Base-by-base conservation (phyloP, 1,140 invertebrate genomes). In the Drosophila subpulchrella region DNA sequence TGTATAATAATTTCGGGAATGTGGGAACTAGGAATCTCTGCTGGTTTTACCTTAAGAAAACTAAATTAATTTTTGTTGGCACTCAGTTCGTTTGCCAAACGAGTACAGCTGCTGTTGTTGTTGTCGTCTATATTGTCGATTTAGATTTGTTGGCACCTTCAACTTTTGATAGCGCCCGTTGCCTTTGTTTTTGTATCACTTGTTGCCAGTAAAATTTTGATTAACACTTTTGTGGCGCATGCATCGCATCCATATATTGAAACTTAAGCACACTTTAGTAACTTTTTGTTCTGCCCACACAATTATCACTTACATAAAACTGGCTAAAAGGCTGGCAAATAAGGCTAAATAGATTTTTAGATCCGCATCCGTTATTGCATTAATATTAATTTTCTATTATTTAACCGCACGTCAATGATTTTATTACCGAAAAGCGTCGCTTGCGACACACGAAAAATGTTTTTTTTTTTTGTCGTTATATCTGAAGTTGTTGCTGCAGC, bases 211-310 rank as follows among this genome's bases (percentile, higher is more conserved):
- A 78, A 75, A 85, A 71, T 63, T 76, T 51, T 75, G 82, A 85
- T 86, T 85, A 86, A 54, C 82, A 85, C 82, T 78, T 81, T 72
- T 50, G 50, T 55, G 67, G 60, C 68, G 79, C 79, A 74, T 82
- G 79, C 56, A 81, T 61, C 24, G 62, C 56, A n/a, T n/a, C 24
- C 48, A 66, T 62, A 41, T 41, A 57, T 76, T 75, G 46, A 78
- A 70, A 62, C 78, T 85, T 57, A 34, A 76, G 57, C 67, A 81
- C 73, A 63, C 44, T 50, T 76, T 60, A 48, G 44, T 59, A 32
- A 61, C 36, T 55, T 53, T 41, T 47, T 55, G 44, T 36, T 44
- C 20, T 34, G 47, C 62, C 30, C 46, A 12, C 20, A 50, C 51
- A 47, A 41, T 63, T 82, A 63, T 56, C 58, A 67, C 74, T 36